Conservation (phyloP, 2,113 vertebrate species). For the Puntigrus tetrazona region DNA sequence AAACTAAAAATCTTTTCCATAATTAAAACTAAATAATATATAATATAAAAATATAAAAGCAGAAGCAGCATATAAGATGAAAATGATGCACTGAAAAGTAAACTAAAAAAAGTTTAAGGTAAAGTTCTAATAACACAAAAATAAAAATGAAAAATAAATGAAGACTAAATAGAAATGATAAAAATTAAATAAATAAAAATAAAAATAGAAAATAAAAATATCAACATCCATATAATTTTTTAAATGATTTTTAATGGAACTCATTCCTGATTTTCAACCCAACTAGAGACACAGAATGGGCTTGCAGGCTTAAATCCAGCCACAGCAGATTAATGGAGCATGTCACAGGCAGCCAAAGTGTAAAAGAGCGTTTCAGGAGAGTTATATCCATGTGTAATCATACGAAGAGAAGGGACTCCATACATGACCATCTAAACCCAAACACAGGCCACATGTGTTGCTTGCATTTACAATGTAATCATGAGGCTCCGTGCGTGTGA, state of each 20-base stretch:
- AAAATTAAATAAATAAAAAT: not conserved
- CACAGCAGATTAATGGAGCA: not conserved
- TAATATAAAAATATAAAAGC: too few relatives aligned
- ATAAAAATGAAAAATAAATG: not conserved
- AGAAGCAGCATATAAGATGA: too few relatives aligned
- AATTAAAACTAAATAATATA: too few relatives aligned
- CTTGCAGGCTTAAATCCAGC: not conserved
- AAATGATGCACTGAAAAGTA: too few relatives aligned
- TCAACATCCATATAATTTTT: too few relatives aligned
- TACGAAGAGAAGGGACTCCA: constrained; percentile 12
- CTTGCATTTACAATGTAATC: not conserved
- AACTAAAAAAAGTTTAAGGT: too few relatives aligned
- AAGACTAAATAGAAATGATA: too few relatives aligned
- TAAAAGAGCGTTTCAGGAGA: not conserved
- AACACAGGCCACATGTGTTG: not conserved
- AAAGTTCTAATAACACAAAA: too few relatives aligned
- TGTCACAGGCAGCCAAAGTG: not conserved
- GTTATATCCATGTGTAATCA: not conserved
- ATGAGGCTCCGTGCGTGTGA: not conserved
- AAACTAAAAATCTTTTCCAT: too few relatives aligned
- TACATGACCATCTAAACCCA: not conserved
- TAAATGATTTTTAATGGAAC: too few relatives aligned
- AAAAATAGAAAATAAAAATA: too few relatives aligned
- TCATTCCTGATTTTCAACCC: not conserved
- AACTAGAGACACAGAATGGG: not conserved